Evolutionary conservation across 2,797 vertebrate genomes (phyloP).

Genomic region (Chiloscyllium punctatum): DNA sequence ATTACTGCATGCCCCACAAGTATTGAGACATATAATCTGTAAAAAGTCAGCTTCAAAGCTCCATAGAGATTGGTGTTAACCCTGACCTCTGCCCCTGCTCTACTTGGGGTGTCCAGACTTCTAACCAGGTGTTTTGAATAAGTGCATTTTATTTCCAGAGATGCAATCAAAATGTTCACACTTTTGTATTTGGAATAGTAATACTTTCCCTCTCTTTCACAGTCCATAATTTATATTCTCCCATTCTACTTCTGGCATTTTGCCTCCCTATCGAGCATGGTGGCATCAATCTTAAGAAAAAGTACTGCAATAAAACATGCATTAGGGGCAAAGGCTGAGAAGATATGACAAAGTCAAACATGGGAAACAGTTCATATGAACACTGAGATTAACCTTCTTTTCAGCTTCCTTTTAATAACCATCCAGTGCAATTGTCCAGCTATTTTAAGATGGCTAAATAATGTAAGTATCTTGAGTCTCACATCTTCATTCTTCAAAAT

Average conservation of each 20-base stretch:
- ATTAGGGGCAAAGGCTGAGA: neutral
- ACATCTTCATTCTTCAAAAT: neutral
- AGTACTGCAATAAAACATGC: neutral
- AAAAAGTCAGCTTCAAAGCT: conserved; percentile 90
- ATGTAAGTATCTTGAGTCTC: neutral
- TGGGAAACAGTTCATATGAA: neutral
- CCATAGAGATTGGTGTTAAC: conserved; percentile 81
- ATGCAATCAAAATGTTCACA: conserved; percentile 41
- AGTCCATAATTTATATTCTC: neutral
- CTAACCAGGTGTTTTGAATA: conserved; percentile 88
- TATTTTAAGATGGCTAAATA: neutral
- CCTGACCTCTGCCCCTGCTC: conserved; percentile 70
- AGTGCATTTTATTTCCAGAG: conserved; percentile 69
- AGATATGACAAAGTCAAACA: neutral
- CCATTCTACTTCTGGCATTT: neutral
- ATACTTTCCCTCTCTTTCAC: conserved; percentile 1
- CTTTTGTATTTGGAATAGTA: neutral
- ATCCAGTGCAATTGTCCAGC: too few relatives aligned
- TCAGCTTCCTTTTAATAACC: neutral
- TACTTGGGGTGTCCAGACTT: conserved; percentile 68
- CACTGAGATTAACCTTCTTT: neutral
- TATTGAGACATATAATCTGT: conserved; percentile 74
- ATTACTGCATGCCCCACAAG: conserved; percentile 59
- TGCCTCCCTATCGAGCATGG: neutral
- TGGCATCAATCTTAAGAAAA: neutral